These are phyloP conservation scores for Agrotis clavis DNA, from an alignment of 2,888 invertebrate genomes.

Conservation along the genomic window DNA sequence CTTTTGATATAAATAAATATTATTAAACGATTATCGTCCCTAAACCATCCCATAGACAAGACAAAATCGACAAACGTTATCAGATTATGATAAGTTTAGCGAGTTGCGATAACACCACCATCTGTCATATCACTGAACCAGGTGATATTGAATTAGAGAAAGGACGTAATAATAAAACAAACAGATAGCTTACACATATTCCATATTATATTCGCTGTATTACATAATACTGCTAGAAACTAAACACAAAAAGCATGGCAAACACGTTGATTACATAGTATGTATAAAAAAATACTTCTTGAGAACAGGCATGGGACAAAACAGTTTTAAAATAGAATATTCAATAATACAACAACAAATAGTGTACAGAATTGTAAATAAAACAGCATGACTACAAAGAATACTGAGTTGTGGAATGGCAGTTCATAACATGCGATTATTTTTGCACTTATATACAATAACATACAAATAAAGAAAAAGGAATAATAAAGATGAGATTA, in stretches of 20 bases:
- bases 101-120: slow-evolving; percentile 15
- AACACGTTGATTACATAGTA: slow-evolving; percentile 67
- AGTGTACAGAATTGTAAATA: slow-evolving; percentile 17
- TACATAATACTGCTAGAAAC: slow-evolving; percentile 74
- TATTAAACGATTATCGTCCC: slow-evolving; percentile 24
- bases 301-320: slow-evolving; percentile 32
- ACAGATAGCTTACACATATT: slow-evolving; percentile 77
- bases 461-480: slow-evolving; percentile 49
- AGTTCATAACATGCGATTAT: slow-evolving; percentile 53
- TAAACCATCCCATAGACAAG: neutral
- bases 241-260: slow-evolving; percentile 77
- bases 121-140: slow-evolving; percentile 17
- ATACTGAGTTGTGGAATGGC: slow-evolving; percentile 64
- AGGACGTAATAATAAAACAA: slow-evolving; percentile 43
- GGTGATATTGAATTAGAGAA: slow-evolving; percentile 5
- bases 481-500: slow-evolving; percentile 52
- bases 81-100: slow-evolving; percentile 23
- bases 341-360: slow-evolving; percentile 32
- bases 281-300: slow-evolving; percentile 49
- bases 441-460: slow-evolving; percentile 63
- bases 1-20: slow-evolving; percentile 37
- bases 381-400: slow-evolving; percentile 32
- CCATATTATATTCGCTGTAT: slow-evolving; percentile 79
- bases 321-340: slow-evolving; percentile 56
- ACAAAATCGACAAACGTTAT: slow-evolving; percentile 26